A percentile compares a stretch with the other conserved stretches of the same genome.
Evolutionary conservation across 2,113 vertebrate genomes (phyloP).

Genomic region (Murina feae): DNA sequence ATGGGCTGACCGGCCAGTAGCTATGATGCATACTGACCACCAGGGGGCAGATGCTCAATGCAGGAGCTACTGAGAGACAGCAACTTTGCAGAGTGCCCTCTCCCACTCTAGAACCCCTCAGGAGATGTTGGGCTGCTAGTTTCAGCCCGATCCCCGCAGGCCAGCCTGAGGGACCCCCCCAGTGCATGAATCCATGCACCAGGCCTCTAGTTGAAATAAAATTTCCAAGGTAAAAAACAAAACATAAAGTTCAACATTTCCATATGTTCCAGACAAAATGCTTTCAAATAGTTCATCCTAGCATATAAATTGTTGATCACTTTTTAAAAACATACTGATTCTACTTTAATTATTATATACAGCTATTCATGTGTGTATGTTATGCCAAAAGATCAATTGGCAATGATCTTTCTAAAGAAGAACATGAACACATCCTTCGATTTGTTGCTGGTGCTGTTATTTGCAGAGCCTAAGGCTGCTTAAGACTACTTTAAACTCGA

Average conservation of each 20-base stretch:
- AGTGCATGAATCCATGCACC: too few relatives aligned
- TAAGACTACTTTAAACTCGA: constrained; percentile 26
- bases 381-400: constrained; percentile 22
- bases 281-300: background rate
- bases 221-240: background rate
- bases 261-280: background rate
- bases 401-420: constrained; percentile 23
- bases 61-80: too few relatives aligned
- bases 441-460: background rate
- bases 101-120: too few relatives aligned
- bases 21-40: too few relatives aligned
- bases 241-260: background rate
- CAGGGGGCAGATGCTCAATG: too few relatives aligned
- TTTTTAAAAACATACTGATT: background rate
- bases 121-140: too few relatives aligned
- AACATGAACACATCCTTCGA: constrained; percentile 34
- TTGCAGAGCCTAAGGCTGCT: constrained; percentile 27
- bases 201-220: background rate
- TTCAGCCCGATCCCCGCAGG: too few relatives aligned
- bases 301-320: background rate
- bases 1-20: too few relatives aligned
- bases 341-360: background rate
- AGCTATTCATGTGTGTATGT: background rate
- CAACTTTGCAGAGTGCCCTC: too few relatives aligned
- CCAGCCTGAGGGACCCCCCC: too few relatives aligned